These are phyloP conservation scores for Phaenicophaeus curvirostris DNA, from an alignment of 2,797 vertebrate species.

Conservation along the genomic window DNA sequence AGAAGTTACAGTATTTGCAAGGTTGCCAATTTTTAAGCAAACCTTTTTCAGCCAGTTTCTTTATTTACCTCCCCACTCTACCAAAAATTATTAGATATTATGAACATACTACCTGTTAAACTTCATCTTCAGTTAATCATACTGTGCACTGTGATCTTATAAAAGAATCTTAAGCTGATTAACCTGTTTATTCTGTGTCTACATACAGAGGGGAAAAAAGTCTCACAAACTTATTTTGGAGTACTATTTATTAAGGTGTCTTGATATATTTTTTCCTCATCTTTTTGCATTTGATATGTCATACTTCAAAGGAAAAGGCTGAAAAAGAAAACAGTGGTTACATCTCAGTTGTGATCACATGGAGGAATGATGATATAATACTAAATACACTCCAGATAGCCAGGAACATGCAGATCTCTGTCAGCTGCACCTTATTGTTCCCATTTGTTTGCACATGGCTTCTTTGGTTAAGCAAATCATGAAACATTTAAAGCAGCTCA, in stretches of 20 bases:
- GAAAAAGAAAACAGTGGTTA: neutral
- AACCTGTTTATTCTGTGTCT: constrained; percentile 67
- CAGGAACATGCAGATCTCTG: neutral
- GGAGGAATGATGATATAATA: neutral
- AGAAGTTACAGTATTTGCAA: constrained; percentile 41
- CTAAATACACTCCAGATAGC: neutral
- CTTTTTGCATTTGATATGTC: constrained; percentile 42
- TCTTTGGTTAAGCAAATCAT: neutral
- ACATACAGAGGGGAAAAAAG: neutral
- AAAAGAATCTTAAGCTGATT: constrained; percentile 63
- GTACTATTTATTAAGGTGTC: neutral
- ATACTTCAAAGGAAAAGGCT: constrained; percentile 24
- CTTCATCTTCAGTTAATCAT: constrained; percentile 65
- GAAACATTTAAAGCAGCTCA: neutral
- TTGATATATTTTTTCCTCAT: neutral
- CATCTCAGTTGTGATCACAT: neutral
- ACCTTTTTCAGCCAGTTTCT: constrained; percentile 47
- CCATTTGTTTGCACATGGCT: neutral
- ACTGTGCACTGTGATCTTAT: constrained; percentile 60
- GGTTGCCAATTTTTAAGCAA: constrained; percentile 63
- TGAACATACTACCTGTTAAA: constrained; percentile 49
- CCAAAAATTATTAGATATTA: constrained; percentile 68
- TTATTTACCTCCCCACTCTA: constrained; percentile 10
- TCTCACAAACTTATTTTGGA: constrained; percentile 22
- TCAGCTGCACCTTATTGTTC: neutral